A percentile compares a stretch with the other conserved stretches of the same genome.
These are phyloP conservation scores for Chloropsis hardwickii DNA, from an alignment of 2,113 vertebrate species.

Conservation along the genomic window DNA sequence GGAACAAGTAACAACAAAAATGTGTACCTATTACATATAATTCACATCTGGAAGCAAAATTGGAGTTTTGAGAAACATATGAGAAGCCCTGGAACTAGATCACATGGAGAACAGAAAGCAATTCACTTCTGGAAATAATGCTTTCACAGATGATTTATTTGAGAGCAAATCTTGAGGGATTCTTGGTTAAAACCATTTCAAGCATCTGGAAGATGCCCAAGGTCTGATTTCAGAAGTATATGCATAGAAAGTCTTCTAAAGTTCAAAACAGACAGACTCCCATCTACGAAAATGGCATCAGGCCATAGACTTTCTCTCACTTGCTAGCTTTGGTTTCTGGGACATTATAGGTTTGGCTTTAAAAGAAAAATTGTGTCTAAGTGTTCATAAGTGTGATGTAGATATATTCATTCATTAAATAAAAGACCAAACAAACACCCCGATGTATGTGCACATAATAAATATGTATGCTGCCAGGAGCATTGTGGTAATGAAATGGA, in stretches of 20 bases:
- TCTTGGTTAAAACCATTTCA: neutral
- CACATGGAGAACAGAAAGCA: neutral
- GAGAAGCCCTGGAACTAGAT: neutral
- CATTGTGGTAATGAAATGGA: neutral
- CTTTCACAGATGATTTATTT: neutral
- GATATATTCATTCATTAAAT: neutral
- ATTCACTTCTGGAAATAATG: neutral
- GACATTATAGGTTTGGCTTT: neutral
- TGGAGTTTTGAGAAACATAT: neutral
- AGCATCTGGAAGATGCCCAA: neutral
- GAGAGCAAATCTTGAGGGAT: neutral
- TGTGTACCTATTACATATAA: neutral
- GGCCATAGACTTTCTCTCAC: neutral
- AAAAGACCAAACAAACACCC: neutral
- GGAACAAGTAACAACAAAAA: neutral
- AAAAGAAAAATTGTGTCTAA: neutral
- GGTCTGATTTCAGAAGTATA: conserved; percentile 3
- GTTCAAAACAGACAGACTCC: neutral
- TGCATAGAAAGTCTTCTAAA: neutral
- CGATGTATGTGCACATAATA: neutral
- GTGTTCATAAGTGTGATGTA: neutral
- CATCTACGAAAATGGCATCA: neutral
- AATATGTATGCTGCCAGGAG: neutral
- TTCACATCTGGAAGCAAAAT: conserved; percentile 5
- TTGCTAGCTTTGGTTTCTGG: neutral